Percentiles rank a stretch among this genome's conserved stretches.
Conservation (phyloP, 2,797 vertebrate species). For the Morus bassanus region DNA sequence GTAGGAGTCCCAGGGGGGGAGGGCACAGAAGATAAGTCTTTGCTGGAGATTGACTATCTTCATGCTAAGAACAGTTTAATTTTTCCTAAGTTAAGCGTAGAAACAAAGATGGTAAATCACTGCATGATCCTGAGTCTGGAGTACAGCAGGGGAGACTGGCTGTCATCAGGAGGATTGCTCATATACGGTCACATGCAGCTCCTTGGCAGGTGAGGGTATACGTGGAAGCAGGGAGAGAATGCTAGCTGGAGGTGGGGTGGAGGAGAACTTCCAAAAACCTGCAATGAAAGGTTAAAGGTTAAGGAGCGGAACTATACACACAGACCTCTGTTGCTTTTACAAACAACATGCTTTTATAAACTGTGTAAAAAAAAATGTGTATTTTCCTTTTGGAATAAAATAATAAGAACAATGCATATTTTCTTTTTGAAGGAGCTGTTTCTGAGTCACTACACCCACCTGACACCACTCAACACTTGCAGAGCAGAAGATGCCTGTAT, state of each 20-base stretch:
- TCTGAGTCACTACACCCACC: background rate
- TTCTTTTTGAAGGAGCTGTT: background rate
- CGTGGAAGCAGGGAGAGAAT: background rate
- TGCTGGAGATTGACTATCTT: background rate
- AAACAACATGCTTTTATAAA: background rate
- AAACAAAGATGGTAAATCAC: conserved; percentile 21
- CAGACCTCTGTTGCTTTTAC: background rate
- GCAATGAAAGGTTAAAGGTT: background rate
- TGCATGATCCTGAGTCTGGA: background rate
- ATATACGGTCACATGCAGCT: background rate
- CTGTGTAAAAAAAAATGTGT: background rate
- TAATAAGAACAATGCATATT: background rate
- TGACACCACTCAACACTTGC: background rate
- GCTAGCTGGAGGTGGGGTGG: background rate
- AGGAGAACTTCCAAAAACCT: background rate
- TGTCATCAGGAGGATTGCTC: background rate
- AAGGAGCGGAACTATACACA: background rate
- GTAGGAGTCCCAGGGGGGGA: background rate
- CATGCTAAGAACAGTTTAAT: background rate
- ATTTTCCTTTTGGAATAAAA: background rate
- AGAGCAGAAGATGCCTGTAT: background rate
- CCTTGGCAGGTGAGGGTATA: background rate
- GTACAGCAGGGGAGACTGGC: background rate
- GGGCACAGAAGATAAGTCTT: background rate
- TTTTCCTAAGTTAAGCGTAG: background rate